Evolutionary conservation across 2,888 invertebrate genomes (phyloP), one percentile per base, ranked within the genome.

Genomic region (Leptarthrus brevirostris): DNA sequence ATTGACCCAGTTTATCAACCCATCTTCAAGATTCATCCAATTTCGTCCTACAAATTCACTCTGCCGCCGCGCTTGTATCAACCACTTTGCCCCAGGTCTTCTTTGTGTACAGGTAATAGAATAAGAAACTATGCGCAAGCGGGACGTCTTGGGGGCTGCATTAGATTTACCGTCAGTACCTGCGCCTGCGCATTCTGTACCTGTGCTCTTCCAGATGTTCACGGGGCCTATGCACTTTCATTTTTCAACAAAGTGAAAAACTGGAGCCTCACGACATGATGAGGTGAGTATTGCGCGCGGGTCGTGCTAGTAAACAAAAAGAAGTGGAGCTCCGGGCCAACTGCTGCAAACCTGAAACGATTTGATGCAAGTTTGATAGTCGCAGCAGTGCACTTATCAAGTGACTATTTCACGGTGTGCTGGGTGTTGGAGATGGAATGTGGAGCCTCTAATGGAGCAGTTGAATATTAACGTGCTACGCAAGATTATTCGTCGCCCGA

Each of bases 371-470:
- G 34, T 52, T 64, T 64, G 47, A 64, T 64, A 64, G 47, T 44
- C 16, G 6, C 36, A n/a, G 64, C 34, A 20, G 20, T 16, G 36
- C 34, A n/a, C 69, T n/a, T 69, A 69, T 69, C 69, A 69, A 26
- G 24, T 24, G 24, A 18, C 58, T 24, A 69, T 69, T 69, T 52
- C 69, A 69, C 34, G 69, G 69, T 20, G 69, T 47, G 22, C 20
- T 52, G 69, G 34, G 30, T 52, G 69, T 16, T 52, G 26, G 47
- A 40, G 69, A 52, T 52, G 69, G 69, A 69, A 69, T 69, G 69
- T 69, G 52, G 69, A 69, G 69, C 69, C 69, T 69, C 69, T 69
- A 69, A 69, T 69, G 69, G 69, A 69, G 52, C 69, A 69, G 69
- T 69, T 64, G 64, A 26, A 64, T 44, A 44, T 44, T 64, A 34